Evolutionary conservation across 1,140 invertebrate species (phyloP), one percentile per base, ranked within the genome.

Genomic region (Agrilus planipennis): DNA sequence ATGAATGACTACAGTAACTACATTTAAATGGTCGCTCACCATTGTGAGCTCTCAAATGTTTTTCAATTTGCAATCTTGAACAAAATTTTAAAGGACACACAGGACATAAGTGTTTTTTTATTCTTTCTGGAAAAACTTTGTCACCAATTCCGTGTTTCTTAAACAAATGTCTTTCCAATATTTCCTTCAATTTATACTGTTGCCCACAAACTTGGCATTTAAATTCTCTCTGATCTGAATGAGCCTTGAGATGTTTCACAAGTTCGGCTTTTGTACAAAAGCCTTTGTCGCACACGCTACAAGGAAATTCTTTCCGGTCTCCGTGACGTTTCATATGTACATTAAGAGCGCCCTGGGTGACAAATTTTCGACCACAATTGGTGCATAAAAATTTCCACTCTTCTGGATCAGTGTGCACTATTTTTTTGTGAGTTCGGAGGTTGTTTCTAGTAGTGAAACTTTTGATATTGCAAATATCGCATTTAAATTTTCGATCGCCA

Each of bases 401-500:
- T 21, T 34, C 45, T 12, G 44, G 39, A 30, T 50, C 52, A 5
- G 50, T 50, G 27, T 56, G 54, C 4, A 52, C 52, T 2, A 54
- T 45, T 10, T 50, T 20, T 35, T 49, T 52, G 28, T 56, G 54
- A 31, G 52, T 47, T 29, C 28, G n/a, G 4, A 29, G 15, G 11
- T 15, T 29, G 11, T 29, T 29, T 6, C 11, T 15, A 29, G 28
- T 29, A 29, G 54, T 72, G 42, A 72, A 73, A 34, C 66, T 68
- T 46, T 79, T 70, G 9, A 63, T 29, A 12, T 29, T 58, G 46
- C 79, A 82, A 29, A 73, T 74, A 47, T 77, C 73, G 51, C 79
- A 81, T 44, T 76, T 71, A 44, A 76, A 81, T 20, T 79, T 73
- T 50, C 80, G 75, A 14, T 81, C 75, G 10, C 74, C 75, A 14